phyloP scores from a whole-genome alignment of 2,113 vertebrate species.

The Ictalurus punctatus region DNA sequence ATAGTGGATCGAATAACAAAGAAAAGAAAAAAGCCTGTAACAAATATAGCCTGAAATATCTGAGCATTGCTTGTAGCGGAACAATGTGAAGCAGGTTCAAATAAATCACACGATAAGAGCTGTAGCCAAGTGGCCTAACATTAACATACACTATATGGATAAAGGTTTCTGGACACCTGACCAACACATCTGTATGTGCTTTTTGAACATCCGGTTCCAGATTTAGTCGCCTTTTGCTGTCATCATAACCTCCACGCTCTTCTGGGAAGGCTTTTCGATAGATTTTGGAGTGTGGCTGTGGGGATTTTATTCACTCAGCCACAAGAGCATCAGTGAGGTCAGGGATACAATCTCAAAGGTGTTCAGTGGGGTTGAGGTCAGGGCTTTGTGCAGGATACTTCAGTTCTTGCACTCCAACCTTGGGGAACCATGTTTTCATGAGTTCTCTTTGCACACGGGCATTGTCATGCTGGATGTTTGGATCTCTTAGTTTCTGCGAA shows the following conservation, averaged over 20 bases:
- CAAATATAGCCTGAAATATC: too few relatives aligned
- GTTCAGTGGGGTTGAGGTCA: background rate
- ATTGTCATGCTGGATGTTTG: background rate
- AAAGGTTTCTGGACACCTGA: background rate
- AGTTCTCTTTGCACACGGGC: background rate
- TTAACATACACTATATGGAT: too few relatives aligned
- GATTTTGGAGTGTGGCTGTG: background rate
- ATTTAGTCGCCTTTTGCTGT: background rate
- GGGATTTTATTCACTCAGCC: background rate
- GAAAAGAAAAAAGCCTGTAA: background rate
- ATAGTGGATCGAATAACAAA: background rate
- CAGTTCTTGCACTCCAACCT: background rate
- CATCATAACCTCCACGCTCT: background rate
- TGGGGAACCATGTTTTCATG: background rate
- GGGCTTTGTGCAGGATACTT: background rate
- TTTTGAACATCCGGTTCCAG: too few relatives aligned
- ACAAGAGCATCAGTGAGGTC: background rate
- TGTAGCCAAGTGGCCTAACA: background rate
- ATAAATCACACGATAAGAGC: background rate
- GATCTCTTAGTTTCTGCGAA: background rate
- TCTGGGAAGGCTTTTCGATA: background rate
- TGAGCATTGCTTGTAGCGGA: too few relatives aligned
- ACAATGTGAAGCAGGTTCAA: background rate
- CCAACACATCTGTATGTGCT: background rate
- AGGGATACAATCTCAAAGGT: background rate